A percentile compares a stretch with the other conserved stretches of the same genome.
These are phyloP conservation scores for Temnothorax longispinosus DNA, from an alignment of 1,140 invertebrate genomes.

Conservation along the genomic window DNA sequence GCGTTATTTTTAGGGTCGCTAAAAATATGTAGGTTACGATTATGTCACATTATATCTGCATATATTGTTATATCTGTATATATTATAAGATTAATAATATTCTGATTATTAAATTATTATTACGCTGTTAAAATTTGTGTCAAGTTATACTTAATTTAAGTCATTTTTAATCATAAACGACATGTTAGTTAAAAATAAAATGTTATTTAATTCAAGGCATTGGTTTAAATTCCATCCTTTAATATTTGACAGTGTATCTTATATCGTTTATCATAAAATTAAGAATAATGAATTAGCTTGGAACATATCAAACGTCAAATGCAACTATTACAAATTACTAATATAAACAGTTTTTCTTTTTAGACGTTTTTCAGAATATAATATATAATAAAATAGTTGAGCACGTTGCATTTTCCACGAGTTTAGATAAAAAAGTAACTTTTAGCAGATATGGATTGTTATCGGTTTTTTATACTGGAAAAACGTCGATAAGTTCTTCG, in stretches of 20 bases:
- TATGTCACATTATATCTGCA: not conserved
- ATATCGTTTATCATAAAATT: not conserved
- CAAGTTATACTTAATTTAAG: too few species aligned
- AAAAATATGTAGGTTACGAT: not conserved
- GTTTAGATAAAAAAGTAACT: not conserved
- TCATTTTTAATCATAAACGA: too few species aligned
- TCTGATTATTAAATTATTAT: too few species aligned
- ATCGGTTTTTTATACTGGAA: not conserved
- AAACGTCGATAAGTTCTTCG: not conserved
- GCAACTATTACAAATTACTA: not conserved
- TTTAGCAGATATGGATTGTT: not conserved
- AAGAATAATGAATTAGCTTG: not conserved
- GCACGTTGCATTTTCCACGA: not conserved
- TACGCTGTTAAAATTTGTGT: too few species aligned
- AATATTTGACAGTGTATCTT: too few species aligned
- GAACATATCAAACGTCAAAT: not conserved
- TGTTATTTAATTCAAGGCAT: too few species aligned
- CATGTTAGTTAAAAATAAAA: too few species aligned
- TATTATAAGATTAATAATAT: not conserved
- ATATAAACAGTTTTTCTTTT: not conserved
- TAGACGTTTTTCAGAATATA: not conserved
- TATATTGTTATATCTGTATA: not conserved
- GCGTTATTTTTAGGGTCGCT: slow-evolving; percentile 61
- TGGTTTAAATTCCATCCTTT: too few species aligned
- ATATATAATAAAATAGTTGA: not conserved